Conservation (phyloP, 2,888 invertebrate genomes). For the Stegophylla sp. region DNA sequence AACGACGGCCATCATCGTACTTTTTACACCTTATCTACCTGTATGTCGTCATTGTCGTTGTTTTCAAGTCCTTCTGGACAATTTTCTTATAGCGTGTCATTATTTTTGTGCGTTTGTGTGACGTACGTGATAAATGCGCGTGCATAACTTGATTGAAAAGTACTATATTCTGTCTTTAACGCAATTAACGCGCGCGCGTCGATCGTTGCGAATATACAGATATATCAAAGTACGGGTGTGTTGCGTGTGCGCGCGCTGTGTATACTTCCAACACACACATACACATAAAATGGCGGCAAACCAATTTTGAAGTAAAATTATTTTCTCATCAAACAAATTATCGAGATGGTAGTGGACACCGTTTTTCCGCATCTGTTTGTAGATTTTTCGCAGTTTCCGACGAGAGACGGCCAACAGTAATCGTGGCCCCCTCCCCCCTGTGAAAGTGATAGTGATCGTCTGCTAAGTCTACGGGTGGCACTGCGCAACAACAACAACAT, state of each 20-base stretch:
- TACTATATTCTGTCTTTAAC: too few species aligned
- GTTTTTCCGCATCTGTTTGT: neutral
- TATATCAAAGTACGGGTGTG: neutral
- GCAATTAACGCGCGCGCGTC: neutral
- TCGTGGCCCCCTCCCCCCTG: slow-evolving; percentile 17
- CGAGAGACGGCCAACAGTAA: neutral
- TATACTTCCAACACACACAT: neutral
- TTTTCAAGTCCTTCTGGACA: too few species aligned
- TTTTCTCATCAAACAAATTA: neutral
- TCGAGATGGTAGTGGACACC: neutral
- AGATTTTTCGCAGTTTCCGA: neutral
- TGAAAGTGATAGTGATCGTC: slow-evolving; percentile 36
- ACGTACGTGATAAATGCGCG: neutral
- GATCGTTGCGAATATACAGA: neutral
- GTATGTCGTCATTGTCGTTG: neutral
- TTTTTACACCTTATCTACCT: slow-evolving; percentile 31
- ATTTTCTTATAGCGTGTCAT: too few species aligned
- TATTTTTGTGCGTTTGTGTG: too few species aligned
- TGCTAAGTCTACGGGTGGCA: neutral
- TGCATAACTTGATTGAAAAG: neutral
- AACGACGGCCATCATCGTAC: slow-evolving; percentile 6
- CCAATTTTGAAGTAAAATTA: neutral
- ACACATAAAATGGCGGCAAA: slow-evolving; percentile 55
- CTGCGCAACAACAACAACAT: slow-evolving; percentile 37
- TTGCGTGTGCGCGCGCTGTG: neutral